Evolutionary conservation across 2,113 vertebrate genomes (phyloP).

Genomic region (Gallinago paraguaiae): DNA sequence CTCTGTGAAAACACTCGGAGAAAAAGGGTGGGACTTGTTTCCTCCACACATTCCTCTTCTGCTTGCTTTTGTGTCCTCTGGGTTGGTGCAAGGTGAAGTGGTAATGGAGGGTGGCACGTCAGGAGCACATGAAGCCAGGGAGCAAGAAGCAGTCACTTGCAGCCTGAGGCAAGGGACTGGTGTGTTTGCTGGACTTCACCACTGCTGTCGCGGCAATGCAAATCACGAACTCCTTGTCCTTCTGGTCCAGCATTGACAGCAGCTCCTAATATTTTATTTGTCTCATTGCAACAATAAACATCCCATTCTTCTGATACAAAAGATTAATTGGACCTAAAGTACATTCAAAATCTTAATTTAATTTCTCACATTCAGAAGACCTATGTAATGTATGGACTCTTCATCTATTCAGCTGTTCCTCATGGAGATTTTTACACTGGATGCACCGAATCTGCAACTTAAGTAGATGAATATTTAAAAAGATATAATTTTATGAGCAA

Average conservation of each 20-base stretch:
- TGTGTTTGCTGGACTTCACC: background rate
- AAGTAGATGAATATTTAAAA: background rate
- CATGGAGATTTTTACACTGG: background rate
- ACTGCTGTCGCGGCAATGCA: background rate
- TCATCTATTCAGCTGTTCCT: background rate
- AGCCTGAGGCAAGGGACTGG: background rate
- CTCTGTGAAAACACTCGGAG: fast-evolving
- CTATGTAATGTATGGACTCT: background rate
- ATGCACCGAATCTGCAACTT: background rate
- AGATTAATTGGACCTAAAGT: background rate
- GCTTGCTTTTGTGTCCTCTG: background rate
- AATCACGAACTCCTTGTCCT: background rate
- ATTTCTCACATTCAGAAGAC: background rate
- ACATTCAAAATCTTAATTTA: background rate
- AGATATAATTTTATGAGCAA: background rate
- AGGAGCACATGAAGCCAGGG: fast-evolving
- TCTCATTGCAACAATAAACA: background rate
- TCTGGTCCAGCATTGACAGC: background rate
- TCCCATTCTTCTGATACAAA: background rate
- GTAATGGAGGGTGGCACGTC: fast-evolving
- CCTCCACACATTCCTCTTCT: background rate
- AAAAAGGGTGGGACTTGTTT: background rate
- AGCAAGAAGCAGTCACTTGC: background rate
- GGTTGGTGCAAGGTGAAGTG: background rate
- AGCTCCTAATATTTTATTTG: background rate